Evolutionary conservation across 2,113 vertebrate genomes (phyloP).

Genomic region (Sminthopsis crassicaudata): DNA sequence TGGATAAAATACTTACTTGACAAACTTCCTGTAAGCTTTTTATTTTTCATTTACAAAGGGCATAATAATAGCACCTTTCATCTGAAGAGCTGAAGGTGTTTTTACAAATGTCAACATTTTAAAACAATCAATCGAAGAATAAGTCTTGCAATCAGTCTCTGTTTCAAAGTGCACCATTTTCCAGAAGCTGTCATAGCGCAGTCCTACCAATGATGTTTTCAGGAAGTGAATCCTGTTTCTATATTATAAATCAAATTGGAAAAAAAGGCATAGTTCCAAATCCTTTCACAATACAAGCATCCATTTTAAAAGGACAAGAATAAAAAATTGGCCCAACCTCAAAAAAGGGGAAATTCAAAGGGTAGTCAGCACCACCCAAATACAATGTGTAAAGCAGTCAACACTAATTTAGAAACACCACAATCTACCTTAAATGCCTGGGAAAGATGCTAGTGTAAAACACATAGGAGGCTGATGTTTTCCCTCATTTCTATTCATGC

Average conservation of each 20-base stretch:
- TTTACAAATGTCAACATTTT: conserved; percentile 77
- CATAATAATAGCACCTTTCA: conserved; percentile 72
- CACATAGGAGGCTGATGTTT: conserved; percentile 62
- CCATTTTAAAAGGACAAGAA: conserved; percentile 40
- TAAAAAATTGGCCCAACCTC: conserved; percentile 56
- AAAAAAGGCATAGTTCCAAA: background rate
- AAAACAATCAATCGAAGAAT: conserved; percentile 73
- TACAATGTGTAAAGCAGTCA: conserved; percentile 63
- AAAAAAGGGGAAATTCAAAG: conserved; percentile 55
- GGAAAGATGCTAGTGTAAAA: conserved; percentile 42
- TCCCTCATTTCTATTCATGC: conserved; percentile 68
- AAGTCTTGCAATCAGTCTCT: conserved; percentile 69
- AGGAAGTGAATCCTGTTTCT: conserved; percentile 54
- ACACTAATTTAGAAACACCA: conserved; percentile 59
- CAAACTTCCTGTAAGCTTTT: conserved; percentile 78
- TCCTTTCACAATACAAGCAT: conserved; percentile 70
- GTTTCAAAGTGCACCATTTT: conserved; percentile 64
- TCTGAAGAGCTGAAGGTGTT: conserved; percentile 74
- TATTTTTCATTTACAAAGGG: conserved; percentile 77
- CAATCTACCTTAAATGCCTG: conserved; percentile 63
- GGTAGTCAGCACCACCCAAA: background rate
- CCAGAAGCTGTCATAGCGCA: conserved; percentile 58
- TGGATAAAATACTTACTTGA: conserved; percentile 73
- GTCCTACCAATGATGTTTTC: conserved; percentile 63
- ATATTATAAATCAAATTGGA: background rate